A percentile compares a stretch with the other conserved stretches of the same genome.
Evolutionary conservation across 2,888 invertebrate genomes (phyloP).

Genomic region (Sinohyriopsis cumingii): DNA sequence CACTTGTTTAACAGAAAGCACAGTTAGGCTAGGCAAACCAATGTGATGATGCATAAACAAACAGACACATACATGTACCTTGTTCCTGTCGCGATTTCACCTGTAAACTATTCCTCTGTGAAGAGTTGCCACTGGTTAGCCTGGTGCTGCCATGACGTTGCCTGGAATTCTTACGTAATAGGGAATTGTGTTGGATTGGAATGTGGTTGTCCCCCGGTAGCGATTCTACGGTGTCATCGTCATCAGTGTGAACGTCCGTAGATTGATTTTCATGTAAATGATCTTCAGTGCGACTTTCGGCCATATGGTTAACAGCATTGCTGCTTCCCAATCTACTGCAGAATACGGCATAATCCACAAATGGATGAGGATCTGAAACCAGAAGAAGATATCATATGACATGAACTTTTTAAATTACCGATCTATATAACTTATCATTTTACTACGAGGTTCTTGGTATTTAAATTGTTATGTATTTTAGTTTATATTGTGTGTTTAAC

Average conservation of each 20-base stretch:
- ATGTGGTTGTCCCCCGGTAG: neutral
- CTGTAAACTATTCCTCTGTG: too few relatives aligned
- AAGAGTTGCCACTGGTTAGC: neutral
- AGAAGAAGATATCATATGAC: neutral
- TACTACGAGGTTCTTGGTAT: too few relatives aligned
- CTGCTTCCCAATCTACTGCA: conserved; percentile 38
- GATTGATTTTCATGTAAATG: neutral
- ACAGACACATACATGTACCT: too few relatives aligned
- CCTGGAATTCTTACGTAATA: neutral
- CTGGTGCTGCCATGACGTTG: neutral
- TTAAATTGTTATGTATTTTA: too few relatives aligned
- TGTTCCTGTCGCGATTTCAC: too few relatives aligned
- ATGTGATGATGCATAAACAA: too few relatives aligned
- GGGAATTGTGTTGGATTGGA: neutral
- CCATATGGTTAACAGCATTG: conserved; percentile 5
- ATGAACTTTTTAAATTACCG: too few relatives aligned
- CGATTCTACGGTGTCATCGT: neutral
- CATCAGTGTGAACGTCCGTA: neutral
- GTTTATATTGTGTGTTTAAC: too few relatives aligned
- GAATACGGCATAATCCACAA: conserved; percentile 50
- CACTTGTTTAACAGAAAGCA: too few relatives aligned
- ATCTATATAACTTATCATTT: too few relatives aligned
- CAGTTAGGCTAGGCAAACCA: too few relatives aligned
- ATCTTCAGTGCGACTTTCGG: neutral
- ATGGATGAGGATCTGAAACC: conserved; percentile 42